Base-by-base conservation (phyloP, 1,140 invertebrate species). In the Plectrocnemia conspersa region DNA sequence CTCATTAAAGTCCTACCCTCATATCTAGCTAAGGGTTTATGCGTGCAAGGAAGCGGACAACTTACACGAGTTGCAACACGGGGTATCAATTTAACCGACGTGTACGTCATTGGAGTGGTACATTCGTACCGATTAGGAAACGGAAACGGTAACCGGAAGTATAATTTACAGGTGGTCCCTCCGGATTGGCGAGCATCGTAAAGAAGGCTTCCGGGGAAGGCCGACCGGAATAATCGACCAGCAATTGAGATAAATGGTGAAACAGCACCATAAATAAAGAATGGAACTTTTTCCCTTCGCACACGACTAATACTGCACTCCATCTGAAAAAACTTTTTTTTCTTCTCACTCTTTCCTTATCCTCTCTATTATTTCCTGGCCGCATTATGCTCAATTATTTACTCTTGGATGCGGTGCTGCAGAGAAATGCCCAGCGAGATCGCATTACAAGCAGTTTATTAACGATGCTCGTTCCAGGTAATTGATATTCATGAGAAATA, bases 181-280 rank as follows among this genome's bases (percentile, higher is more conserved):
- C n/a, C n/a, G 29, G 11, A 36, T 36, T 49, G 47, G 32, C n/a
- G n/a, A n/a, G n/a, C n/a, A n/a, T n/a, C n/a, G n/a, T n/a, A n/a
- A n/a, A n/a, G 27, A 42, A 10, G 23, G 41, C 15, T 18, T 25
- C 15, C 15, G 33, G 27, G 35, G 16, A 33, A 21, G 19, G 23
- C 25, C 24, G 36, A 16, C 38, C 27, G 32, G 42, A 58, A 58
- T 52, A 58, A 58, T 58, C 55, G 50, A 52, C 42, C 13, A 22
- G 23, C 40, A 52, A 58, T 58, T 58, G 49, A 58, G 55, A 58
- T 52, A 58, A 58, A 58, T 58, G 49, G 48, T 23, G 16, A 33
- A 27, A 40, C 41, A 24, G 41, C 25, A 18, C 40, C 55, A 52
- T 58, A 52, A 52, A 58, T 58, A 52, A 46, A 24, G 40, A 10